Evolutionary conservation across 2,888 invertebrate genomes (phyloP).

Genomic region (Prenolepis imparis): DNA sequence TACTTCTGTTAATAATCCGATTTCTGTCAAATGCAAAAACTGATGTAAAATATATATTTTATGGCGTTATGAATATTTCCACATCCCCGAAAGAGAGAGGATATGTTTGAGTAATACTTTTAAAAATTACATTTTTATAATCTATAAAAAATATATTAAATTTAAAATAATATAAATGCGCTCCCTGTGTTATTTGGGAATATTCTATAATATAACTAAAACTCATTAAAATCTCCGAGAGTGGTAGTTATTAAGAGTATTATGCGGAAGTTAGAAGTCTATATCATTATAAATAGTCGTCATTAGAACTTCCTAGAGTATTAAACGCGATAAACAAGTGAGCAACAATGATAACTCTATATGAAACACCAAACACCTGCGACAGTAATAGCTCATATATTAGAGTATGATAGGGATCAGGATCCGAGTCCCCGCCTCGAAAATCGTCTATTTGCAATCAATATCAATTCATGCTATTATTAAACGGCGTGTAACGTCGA

Average conservation of each 20-base stretch:
- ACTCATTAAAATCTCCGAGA: not conserved
- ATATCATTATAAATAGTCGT: not conserved
- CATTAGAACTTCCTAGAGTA: not conserved
- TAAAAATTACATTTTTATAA: not conserved
- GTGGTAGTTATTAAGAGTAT: not conserved
- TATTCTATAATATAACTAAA: not conserved
- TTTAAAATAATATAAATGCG: not conserved
- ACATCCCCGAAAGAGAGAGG: not conserved
- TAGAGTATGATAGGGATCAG: slow-evolving; percentile 8
- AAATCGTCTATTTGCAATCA: slow-evolving; percentile 61
- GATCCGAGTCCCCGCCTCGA: not conserved
- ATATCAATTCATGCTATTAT: slow-evolving; percentile 79
- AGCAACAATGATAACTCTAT: slow-evolving; percentile 4
- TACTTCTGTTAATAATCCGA: not conserved
- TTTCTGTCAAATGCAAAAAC: not conserved
- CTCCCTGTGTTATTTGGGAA: not conserved
- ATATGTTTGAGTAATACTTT: not conserved
- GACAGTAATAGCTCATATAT: slow-evolving; percentile 25
- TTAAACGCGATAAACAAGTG: not conserved
- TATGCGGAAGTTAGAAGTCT: not conserved
- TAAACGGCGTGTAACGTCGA: slow-evolving; percentile 68
- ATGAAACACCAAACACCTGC: not conserved
- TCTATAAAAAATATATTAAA: not conserved
- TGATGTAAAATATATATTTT: not conserved
- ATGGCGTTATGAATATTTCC: not conserved